Conservation (phyloP, 2,113 vertebrate genomes). For the Macroglossus sobrinus region DNA sequence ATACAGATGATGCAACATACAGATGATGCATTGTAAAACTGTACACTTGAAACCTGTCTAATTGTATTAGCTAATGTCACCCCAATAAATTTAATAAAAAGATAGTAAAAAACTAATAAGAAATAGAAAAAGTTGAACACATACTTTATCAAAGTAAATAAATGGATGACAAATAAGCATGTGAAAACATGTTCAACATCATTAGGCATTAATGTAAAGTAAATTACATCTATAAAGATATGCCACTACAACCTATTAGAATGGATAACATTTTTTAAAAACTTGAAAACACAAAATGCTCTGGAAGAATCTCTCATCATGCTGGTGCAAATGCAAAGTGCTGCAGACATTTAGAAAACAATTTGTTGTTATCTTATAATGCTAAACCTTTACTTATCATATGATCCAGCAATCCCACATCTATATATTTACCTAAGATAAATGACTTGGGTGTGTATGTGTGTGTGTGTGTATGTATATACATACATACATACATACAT, state of each 20-base stretch:
- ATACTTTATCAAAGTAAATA: background rate
- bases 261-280: background rate
- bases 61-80: no score
- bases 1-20: no score
- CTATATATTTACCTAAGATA: background rate
- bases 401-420: background rate
- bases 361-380: background rate
- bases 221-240: background rate
- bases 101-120: background rate
- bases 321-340: background rate
- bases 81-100: background rate
- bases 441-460: background rate
- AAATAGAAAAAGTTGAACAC: background rate
- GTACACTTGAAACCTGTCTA: no score
- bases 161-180: background rate
- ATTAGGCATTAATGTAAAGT: background rate
- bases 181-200: background rate
- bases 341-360: background rate
- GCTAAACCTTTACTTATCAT: background rate
- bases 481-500: no score
- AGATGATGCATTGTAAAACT: no score
- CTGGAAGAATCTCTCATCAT: background rate
- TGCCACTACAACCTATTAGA: background rate
- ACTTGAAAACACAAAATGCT: background rate
- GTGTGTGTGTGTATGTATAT: no score